Evolutionary conservation across 2,888 invertebrate genomes (phyloP).

Genomic region (Drosophila atripex): DNA sequence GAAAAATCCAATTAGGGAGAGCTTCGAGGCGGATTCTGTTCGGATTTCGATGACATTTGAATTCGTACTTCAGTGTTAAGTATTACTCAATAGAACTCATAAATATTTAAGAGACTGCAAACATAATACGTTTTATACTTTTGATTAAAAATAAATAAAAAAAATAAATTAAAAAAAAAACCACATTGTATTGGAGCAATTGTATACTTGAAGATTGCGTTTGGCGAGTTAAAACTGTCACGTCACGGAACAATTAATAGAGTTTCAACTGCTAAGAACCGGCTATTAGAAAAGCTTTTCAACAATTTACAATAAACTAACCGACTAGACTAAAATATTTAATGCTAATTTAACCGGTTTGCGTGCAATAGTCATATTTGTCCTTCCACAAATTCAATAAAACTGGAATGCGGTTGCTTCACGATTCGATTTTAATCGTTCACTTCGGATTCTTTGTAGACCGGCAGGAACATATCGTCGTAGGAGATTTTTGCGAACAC

Average conservation of each 20-base stretch:
- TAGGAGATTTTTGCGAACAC: constrained; percentile 50
- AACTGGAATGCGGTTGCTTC: constrained; percentile 4
- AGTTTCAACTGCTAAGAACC: background rate
- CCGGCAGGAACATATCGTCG: constrained; percentile 60
- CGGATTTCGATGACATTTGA: background rate
- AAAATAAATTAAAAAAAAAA: background rate
- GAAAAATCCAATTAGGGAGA: background rate
- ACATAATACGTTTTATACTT: background rate
- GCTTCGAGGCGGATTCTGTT: background rate
- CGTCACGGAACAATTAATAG: constrained; percentile 28
- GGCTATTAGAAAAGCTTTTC: constrained; percentile 19
- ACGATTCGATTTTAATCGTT: constrained; percentile 15
- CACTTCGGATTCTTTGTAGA: constrained; percentile 24
- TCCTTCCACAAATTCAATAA: constrained; percentile 29
- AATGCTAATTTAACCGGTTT: constrained; percentile 41
- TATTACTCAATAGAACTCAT: background rate
- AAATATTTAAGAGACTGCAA: background rate
- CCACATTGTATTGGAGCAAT: background rate
- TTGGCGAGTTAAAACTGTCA: background rate
- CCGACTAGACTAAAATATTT: constrained; percentile 1
- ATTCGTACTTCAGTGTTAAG: background rate
- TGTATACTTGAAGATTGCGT: constrained; percentile 34
- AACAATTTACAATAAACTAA: constrained; percentile 1
- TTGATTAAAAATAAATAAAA: background rate
- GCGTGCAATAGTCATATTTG: constrained; percentile 11